Percentiles rank a stretch among this genome's conserved stretches.
These are phyloP conservation scores for Calvadosia cruxmelitensis DNA, from an alignment of 30 jellyfish, hydroid and myxozoan species.

Conservation along the genomic window DNA sequence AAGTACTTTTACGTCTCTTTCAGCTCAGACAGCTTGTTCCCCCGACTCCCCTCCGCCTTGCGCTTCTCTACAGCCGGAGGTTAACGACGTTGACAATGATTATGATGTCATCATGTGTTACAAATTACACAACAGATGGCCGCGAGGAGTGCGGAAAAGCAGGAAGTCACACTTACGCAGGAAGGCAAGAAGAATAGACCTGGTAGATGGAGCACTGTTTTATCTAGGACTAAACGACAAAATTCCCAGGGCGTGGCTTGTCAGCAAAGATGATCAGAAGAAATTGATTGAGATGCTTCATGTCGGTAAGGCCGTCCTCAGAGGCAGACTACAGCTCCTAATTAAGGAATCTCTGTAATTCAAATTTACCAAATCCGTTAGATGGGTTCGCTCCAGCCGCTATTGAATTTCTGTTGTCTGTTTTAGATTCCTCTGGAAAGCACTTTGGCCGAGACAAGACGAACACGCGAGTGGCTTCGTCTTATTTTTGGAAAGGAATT, in stretches of 20 bases:
- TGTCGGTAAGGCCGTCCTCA: conserved; percentile 2
- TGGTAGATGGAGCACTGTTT: neutral
- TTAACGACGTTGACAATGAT: neutral
- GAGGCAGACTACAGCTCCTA: too few species aligned
- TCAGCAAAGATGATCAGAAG: neutral
- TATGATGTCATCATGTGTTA: neutral
- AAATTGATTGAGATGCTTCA: neutral
- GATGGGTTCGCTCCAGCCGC: too few species aligned
- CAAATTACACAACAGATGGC: neutral
- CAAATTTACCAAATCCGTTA: too few species aligned
- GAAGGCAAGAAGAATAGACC: neutral
- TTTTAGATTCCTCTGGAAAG: neutral
- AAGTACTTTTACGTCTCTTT: too few species aligned
- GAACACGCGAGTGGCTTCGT: neutral
- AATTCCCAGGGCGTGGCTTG: neutral
- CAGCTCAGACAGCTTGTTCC: too few species aligned
- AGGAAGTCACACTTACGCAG: neutral
- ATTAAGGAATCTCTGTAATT: too few species aligned
- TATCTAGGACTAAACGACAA: neutral
- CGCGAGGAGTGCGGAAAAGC: neutral
- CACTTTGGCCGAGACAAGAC: neutral
- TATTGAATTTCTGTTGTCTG: neutral
- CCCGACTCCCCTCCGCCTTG: too few species aligned
- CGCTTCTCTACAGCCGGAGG: too few species aligned
- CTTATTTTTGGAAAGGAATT: neutral